phyloP scores from a whole-genome alignment of 2,797 vertebrate genomes.

The Vipera latastei region DNA sequence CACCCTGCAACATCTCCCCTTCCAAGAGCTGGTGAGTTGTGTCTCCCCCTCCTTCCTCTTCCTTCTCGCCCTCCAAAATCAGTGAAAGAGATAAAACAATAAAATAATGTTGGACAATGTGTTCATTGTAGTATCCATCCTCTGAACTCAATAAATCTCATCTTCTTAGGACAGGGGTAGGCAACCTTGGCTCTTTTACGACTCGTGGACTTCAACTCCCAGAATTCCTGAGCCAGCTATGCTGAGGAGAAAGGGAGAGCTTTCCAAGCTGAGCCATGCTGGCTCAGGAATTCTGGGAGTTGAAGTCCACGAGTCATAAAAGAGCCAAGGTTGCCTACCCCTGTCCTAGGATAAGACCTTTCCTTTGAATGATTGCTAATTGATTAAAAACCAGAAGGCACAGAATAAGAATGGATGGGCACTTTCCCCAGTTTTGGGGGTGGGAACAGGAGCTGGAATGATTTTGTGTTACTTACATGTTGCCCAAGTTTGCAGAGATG shows the following conservation, averaged over 20 bases:
- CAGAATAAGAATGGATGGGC: background rate
- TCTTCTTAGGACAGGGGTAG: too few relatives aligned
- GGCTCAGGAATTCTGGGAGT: too few relatives aligned
- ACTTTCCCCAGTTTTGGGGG: background rate
- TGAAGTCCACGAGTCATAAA: too few relatives aligned
- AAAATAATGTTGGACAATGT: too few relatives aligned
- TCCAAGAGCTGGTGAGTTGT: conserved; percentile 37
- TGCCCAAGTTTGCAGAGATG: background rate
- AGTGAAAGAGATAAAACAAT: too few relatives aligned
- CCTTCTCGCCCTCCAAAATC: background rate
- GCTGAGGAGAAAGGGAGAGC: too few relatives aligned
- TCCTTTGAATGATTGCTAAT: background rate
- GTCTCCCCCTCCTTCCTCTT: background rate
- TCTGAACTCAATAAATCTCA: background rate
- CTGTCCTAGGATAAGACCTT: background rate
- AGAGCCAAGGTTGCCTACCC: too few relatives aligned
- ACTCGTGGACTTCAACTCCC: too few relatives aligned
- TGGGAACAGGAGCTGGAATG: background rate
- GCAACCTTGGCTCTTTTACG: too few relatives aligned
- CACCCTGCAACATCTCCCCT: conserved; percentile 34
- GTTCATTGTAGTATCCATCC: background rate
- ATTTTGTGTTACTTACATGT: background rate
- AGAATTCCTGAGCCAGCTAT: too few relatives aligned
- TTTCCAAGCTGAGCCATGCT: too few relatives aligned
- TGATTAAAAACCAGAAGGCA: background rate